A percentile compares a stretch with the other conserved stretches of the same genome.
Evolutionary conservation across 2,797 vertebrate species (phyloP).

Genomic region (Acestrorhynchus altus): DNA sequence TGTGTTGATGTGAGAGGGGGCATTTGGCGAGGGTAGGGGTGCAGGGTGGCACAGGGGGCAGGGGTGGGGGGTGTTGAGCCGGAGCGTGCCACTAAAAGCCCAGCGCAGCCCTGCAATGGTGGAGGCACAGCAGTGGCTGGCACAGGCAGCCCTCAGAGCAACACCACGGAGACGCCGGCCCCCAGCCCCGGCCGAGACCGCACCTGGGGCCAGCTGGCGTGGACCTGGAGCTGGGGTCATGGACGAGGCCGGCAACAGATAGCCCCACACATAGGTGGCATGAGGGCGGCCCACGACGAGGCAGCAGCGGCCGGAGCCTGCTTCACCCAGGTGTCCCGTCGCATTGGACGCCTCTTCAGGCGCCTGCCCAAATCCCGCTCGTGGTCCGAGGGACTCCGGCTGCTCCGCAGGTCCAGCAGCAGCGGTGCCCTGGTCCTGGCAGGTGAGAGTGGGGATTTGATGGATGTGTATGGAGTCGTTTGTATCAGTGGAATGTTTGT

Average conservation of each 20-base stretch:
- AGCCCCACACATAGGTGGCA: constrained; percentile 63
- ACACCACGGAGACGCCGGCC: constrained; percentile 45
- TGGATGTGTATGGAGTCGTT: too few relatives aligned
- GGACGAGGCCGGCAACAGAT: constrained; percentile 73
- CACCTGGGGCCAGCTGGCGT: constrained; percentile 41
- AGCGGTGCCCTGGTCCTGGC: constrained; percentile 77
- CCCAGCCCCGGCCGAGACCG: constrained; percentile 60
- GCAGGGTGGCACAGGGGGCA: constrained; percentile 76
- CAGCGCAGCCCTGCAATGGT: constrained; percentile 81
- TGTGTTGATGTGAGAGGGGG: constrained; percentile 43
- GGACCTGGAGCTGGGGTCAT: constrained; percentile 53
- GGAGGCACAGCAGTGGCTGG: constrained; percentile 76
- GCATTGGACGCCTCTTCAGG: constrained; percentile 84
- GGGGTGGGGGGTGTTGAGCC: constrained; percentile 74
- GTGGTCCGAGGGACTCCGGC: constrained; percentile 79
- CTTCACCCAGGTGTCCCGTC: constrained; percentile 84
- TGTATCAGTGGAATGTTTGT: background rate
- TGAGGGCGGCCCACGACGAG: constrained; percentile 70
- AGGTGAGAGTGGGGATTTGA: constrained; percentile 81
- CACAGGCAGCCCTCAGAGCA: constrained; percentile 74
- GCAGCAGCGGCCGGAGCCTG: constrained; percentile 76
- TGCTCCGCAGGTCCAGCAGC: constrained; percentile 78
- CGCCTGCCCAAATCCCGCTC: constrained; percentile 85
- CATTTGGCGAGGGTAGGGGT: constrained; percentile 55
- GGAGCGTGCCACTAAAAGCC: constrained; percentile 74